Conservation (phyloP, 1,140 invertebrate genomes). For the Calephelis virginiensis region DNA sequence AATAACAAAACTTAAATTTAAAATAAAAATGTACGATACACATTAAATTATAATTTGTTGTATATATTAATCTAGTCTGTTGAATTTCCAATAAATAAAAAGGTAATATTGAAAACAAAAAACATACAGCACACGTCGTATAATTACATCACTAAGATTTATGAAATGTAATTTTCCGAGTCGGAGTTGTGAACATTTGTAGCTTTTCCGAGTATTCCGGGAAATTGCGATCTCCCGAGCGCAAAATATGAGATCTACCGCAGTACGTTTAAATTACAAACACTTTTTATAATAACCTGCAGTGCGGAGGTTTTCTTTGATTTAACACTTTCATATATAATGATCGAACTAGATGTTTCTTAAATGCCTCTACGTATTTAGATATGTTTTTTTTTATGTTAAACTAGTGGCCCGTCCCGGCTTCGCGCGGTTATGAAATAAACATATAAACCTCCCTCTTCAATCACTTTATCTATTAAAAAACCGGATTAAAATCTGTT, state of each 20-base stretch:
- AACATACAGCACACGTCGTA: neutral
- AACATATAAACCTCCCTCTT: too few species aligned
- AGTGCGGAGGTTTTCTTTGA: conserved; percentile 42
- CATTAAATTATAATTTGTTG: too few species aligned
- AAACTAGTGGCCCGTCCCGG: too few species aligned
- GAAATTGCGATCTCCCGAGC: conserved; percentile 70
- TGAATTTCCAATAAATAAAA: neutral
- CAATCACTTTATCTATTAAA: too few species aligned
- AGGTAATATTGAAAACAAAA: conserved; percentile 21
- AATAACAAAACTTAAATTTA: too few species aligned
- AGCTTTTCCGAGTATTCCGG: conserved; percentile 74
- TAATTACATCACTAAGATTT: conserved; percentile 62
- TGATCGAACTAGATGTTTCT: conserved; percentile 14
- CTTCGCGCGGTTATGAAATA: too few species aligned
- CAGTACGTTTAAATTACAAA: conserved; percentile 70
- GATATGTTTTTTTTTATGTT: too few species aligned
- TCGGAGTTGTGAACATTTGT: conserved; percentile 72
- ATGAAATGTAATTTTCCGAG: conserved; percentile 77
- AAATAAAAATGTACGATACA: too few species aligned
- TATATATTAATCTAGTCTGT: too few species aligned
- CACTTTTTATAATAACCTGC: conserved; percentile 70
- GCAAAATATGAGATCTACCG: conserved; percentile 67
- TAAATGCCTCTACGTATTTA: too few species aligned
- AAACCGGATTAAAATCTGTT: too few species aligned
- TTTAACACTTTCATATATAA: conserved; percentile 27